Percentiles rank a stretch among this genome's conserved stretches.
Conservation (phyloP, 2,797 vertebrate genomes). For the Melanogrammus aeglefinus region DNA sequence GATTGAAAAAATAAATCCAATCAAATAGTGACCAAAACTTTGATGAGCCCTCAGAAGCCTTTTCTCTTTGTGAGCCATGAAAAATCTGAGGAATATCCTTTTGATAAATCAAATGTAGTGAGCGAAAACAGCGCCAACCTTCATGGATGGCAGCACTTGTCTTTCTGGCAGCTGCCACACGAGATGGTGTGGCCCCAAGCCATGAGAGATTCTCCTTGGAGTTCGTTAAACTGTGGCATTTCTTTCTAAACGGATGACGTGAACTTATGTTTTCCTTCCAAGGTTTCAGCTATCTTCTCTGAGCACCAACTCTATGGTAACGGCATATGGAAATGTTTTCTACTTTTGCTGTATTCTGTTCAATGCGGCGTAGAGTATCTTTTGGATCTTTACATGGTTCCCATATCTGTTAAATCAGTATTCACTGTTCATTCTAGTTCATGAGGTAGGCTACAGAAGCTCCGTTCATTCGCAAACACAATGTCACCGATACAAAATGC, state of each 20-base stretch:
- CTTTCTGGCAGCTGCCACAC: not conserved
- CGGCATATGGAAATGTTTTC: not conserved
- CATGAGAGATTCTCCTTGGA: not conserved
- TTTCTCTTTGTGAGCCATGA: not conserved
- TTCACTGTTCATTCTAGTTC: not conserved
- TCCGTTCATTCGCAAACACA: not conserved
- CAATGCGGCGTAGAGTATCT: not conserved
- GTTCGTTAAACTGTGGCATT: not conserved
- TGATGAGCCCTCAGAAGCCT: not conserved
- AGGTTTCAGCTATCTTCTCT: not conserved
- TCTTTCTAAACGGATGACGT: not conserved
- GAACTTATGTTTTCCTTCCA: not conserved
- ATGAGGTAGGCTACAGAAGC: not conserved
- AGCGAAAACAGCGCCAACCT: not conserved
- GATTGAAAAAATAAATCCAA: not conserved
- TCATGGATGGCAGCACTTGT: not conserved
- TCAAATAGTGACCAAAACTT: not conserved
- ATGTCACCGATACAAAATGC: not conserved
- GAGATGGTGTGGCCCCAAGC: not conserved
- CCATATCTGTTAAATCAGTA: not conserved
- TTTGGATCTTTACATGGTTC: not conserved
- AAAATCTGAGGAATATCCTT: not conserved
- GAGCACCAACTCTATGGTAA: not conserved
- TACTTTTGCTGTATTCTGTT: not conserved
- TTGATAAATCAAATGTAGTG: conserved; percentile 4